Evolutionary conservation across 1,140 invertebrate species (phyloP).

Genomic region (Geopemphigus sp.): DNA sequence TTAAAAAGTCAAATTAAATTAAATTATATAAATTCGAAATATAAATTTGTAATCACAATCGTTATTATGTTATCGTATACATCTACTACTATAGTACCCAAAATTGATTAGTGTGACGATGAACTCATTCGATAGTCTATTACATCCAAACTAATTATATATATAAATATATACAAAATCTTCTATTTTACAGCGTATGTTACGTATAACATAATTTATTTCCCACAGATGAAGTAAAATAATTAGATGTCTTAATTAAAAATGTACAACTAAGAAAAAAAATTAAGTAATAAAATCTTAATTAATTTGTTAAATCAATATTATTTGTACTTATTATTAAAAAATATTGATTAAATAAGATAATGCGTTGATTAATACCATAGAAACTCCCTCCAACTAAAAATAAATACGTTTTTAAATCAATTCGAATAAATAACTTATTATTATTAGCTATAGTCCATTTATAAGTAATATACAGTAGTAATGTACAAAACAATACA

Average conservation of each 20-base stretch:
- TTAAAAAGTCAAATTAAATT: no score
- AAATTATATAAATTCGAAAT: no score
- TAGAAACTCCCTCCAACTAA: background rate
- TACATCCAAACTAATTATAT: background rate
- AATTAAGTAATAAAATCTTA: background rate
- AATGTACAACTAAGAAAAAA: background rate
- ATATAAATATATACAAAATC: background rate
- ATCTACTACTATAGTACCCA: no score
- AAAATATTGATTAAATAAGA: background rate
- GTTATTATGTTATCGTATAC: no score
- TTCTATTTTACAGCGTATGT: background rate
- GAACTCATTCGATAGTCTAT: no score
- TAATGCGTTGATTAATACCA: background rate
- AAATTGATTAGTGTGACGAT: no score
- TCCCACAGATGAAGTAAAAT: background rate
- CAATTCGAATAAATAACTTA: background rate
- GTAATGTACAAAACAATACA: no score
- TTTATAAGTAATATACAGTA: no score
- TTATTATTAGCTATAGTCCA: no score
- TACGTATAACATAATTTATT: background rate
- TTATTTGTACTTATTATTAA: background rate
- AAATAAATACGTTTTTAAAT: background rate
- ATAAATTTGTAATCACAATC: no score
- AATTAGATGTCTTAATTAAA: constrained; percentile 3
- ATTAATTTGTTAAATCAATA: background rate